Percentiles rank a stretch among this genome's conserved stretches.
These are phyloP conservation scores for Isurus oxyrinchus DNA, from an alignment of 2,113 vertebrate species.

Conservation along the genomic window DNA sequence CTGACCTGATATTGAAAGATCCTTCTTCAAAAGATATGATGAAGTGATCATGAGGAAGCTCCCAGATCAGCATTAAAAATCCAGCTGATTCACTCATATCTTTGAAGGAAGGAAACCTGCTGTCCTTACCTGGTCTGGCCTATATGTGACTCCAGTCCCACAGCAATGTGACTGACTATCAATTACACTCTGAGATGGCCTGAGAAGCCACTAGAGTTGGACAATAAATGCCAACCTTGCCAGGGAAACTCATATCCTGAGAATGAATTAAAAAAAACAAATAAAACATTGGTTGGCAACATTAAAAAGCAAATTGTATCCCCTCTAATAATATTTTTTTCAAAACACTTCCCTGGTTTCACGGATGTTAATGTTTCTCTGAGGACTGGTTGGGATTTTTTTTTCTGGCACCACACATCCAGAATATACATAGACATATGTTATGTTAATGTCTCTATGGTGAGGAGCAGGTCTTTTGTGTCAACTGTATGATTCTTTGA, in stretches of 20 bases:
- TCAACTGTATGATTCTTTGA: not conserved
- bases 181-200: not conserved
- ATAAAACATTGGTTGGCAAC: not conserved
- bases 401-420: not conserved
- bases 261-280: not conserved
- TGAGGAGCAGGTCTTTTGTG: not conserved
- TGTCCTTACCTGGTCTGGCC: not conserved
- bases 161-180: not conserved
- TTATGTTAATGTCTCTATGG: constrained; percentile 12
- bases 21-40: not conserved
- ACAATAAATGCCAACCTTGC: not conserved
- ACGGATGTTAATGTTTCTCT: not conserved
- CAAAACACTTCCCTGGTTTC: not conserved
- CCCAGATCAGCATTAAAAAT: not conserved
- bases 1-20: not conserved
- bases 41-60: not conserved
- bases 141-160: not conserved
- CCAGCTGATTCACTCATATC: not conserved
- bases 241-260: not conserved
- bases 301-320: not conserved
- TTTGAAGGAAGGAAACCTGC: not conserved
- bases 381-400: not conserved
- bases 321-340: not conserved
- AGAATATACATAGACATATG: not conserved
- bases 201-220: not conserved